Base-by-base conservation (phyloP, 2,797 vertebrate species). In the Malacoraja senta region DNA sequence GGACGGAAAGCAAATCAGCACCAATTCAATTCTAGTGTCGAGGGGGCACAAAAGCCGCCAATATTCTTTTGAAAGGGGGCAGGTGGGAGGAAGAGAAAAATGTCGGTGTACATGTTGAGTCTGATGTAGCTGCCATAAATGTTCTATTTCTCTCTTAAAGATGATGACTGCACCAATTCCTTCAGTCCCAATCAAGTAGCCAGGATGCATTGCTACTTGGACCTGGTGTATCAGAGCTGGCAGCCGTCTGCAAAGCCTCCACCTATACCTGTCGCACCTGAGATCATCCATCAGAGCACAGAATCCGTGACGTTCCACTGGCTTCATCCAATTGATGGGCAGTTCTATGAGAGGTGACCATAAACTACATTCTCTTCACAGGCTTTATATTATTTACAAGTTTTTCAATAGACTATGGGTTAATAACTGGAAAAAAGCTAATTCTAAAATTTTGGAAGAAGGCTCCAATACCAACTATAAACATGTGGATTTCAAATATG, bases 131-230 rank as follows among this genome's bases (percentile, higher is more conserved):
- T 88, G 61, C 35, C 61, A 88, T 68, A 9, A 0, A 0, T 13
- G 38, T 44, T n/a, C 94, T 76, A 93, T 19, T 19, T 83, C 94
- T 93, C 93, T 26, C 93, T 96, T 96, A 7, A 95, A 99, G 99
- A 99, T 0, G 99, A 99, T 44, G 97, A 98, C 96, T 99, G 99
- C 94, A 99, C 98, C 0, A 95, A 99, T 96, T 99, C 98, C 94
- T 99, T 99, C 96, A 99, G 99, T 0, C 97, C 98, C 94, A 99
- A 99, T 96, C 99, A 99, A 95, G 98, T 99, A 91, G 98, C 99
- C 44, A 97, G 99, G 95, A 99, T 99, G 99, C 99, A 99, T 95
- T 99, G 99, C 95, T 99, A 99, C 97, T 95, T 99, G 96, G 99
- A 99, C 95, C 97, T 99, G 0, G 96, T 98, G 93, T 99, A 99